phyloP scores from a whole-genome alignment of 2,113 vertebrate genomes.

The Rhegmatorhina hoffmannsi region DNA sequence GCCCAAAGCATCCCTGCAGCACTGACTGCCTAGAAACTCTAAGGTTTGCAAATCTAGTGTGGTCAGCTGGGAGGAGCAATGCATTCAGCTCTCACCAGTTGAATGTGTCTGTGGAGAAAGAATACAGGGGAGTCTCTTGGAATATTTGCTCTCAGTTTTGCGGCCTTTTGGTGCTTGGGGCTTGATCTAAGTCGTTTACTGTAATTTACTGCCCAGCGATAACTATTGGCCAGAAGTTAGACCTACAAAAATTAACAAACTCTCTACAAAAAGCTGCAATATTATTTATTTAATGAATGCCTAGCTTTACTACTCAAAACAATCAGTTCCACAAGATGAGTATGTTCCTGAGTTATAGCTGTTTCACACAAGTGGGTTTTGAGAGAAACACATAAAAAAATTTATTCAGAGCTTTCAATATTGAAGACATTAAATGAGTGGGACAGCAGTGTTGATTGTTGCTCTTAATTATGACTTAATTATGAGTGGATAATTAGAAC shows the following conservation, averaged over 20 bases:
- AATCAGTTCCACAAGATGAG: not conserved
- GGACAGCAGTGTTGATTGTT: not conserved
- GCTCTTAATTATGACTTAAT: slow-evolving; percentile 27
- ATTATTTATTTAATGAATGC: slow-evolving; percentile 5
- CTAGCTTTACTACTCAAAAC: not conserved
- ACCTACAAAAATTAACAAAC: not conserved
- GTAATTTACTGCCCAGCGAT: not conserved
- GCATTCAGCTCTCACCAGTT: not conserved
- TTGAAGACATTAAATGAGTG: not conserved
- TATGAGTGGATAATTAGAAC: slow-evolving; percentile 19
- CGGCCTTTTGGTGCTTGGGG: not conserved
- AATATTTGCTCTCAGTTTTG: not conserved
- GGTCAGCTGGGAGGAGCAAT: not conserved
- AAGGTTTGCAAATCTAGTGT: not conserved
- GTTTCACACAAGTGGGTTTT: not conserved
- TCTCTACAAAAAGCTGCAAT: not conserved
- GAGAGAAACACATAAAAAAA: not conserved
- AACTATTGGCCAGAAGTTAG: not conserved
- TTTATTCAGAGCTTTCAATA: not conserved
- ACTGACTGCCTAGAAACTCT: not conserved
- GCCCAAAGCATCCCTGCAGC: not conserved
- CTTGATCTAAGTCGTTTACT: not conserved
- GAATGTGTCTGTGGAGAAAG: not conserved
- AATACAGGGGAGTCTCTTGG: not conserved
- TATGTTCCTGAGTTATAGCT: not conserved